A percentile compares a stretch with the other conserved stretches of the same genome.
phyloP scores from a whole-genome alignment of 2,113 vertebrate species.

The cattle (Bos taurus) region ARS-UCD2.0 NC_037347.1:29550001-29550500 shows the following conservation, averaged over 20 bases:
- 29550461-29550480: background rate
- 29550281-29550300: background rate
- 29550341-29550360: background rate
- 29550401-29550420: background rate
- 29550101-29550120: background rate
- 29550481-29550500: background rate
- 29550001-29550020: background rate
- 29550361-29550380: background rate
- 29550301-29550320: background rate
- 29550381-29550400: background rate
- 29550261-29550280: background rate
- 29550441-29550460: background rate
- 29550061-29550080: background rate
- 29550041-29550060: background rate
- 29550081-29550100: background rate
- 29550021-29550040: background rate
- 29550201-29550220: background rate
- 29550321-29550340: background rate
- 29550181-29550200: background rate
- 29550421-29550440: background rate
- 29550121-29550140: background rate
- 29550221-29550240: background rate
- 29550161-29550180: background rate
- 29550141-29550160: background rate
- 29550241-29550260: background rate